Evolutionary conservation across 2,888 invertebrate genomes (phyloP), one percentile per base, ranked within the genome.

Genomic region (Pyrrhia umbra): DNA sequence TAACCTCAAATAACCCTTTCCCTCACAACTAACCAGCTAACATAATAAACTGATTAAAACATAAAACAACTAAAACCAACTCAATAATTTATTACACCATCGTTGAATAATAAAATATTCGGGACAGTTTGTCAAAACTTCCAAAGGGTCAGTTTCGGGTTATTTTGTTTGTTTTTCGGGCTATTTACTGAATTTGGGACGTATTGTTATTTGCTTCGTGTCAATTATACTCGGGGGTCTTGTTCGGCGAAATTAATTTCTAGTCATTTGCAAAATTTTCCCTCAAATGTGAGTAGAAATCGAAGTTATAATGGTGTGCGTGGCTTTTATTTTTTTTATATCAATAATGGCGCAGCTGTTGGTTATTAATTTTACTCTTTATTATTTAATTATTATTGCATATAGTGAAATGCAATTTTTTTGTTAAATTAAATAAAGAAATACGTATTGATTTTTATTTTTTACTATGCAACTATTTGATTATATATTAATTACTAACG

Each of bases 61-160:
- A 49, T 59, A 71, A 71, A 71, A 71, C 71, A 61, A 68, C 64
- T 43, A 75, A 52, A 66, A 67, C 50, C 40, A 65, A 72, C 62
- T 73, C 47, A 77, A 76, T 70, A 76, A 70, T 69, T 66, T 77
- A 76, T 63, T 47, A 77, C 60, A 62, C 55, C 56, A 54, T 52
- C 51, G 42, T 52, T 54, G 63, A 73, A 77, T 77, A 68, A 73
- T 77, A 57, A 61, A 70, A 40, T 66, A 59, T 52, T 21, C 13
- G 30, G 49, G 61, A 60, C 39, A 61, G 67, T 74, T 67, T 70
- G 70, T 70, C 60, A 75, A 57, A 67, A 58, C 58, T 71, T 73
- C 13, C 2, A n/a, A 1, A 6, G 57, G 62, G 56, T 68, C 74
- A 60, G 54, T 57, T 62, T 43, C 57, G 20, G 46, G 50, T 39